These are phyloP conservation scores for Scaptomyza parva DNA, from an alignment of 2,888 invertebrate genomes.

Conservation along the genomic window DNA sequence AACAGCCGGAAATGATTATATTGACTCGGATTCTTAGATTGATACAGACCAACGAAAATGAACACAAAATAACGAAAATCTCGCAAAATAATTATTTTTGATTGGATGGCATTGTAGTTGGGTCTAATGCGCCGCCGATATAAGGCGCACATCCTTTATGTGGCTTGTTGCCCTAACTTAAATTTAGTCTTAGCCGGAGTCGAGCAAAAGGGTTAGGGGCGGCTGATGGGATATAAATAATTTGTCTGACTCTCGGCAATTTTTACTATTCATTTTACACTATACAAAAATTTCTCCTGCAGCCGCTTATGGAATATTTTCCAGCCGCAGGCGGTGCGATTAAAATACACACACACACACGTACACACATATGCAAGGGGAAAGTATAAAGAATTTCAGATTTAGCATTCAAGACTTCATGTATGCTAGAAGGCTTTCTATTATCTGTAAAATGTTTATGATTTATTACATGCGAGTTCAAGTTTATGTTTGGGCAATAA, in stretches of 20 bases:
- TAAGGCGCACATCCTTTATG: slow-evolving; percentile 24
- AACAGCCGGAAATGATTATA: no score
- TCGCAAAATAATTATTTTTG: slow-evolving; percentile 9
- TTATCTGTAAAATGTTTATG: slow-evolving; percentile 75
- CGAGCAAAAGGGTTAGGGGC: not conserved
- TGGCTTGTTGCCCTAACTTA: not conserved
- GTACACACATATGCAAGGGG: not conserved
- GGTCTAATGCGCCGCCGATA: slow-evolving; percentile 9
- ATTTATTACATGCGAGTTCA: slow-evolving; percentile 77
- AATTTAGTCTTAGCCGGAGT: slow-evolving; percentile 10
- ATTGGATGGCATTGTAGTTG: slow-evolving; percentile 14
- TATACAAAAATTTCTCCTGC: slow-evolving; percentile 15
- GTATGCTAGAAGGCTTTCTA: slow-evolving; percentile 62
- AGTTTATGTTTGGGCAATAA: slow-evolving; percentile 74
- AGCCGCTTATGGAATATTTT: slow-evolving; percentile 57
- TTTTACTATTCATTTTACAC: slow-evolving; percentile 33
- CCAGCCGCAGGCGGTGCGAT: slow-evolving; percentile 50
- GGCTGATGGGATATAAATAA: slow-evolving; percentile 40
- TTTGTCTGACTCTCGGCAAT: slow-evolving; percentile 32
- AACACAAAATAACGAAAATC: no score
- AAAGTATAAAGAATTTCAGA: slow-evolving; percentile 30
- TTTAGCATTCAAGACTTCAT: slow-evolving; percentile 31
- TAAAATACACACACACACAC: slow-evolving; percentile 20
- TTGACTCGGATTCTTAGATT: no score
- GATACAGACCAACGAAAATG: not conserved